Base-by-base conservation (phyloP, 2,888 invertebrate species). In the Chaetogeoica ovagalla region DNA sequence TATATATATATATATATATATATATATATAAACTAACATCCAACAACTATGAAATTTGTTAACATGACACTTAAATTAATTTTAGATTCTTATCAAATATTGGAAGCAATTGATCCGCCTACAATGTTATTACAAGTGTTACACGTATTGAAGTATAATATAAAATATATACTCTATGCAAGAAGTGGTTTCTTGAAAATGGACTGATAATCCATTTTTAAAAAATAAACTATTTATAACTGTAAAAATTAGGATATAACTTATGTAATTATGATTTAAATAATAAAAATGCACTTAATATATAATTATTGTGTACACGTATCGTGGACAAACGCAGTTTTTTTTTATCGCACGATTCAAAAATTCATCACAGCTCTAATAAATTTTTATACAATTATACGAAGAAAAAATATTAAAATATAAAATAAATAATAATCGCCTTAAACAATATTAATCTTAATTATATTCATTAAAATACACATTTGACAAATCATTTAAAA, bases 41-140 rank as follows among this genome's bases (percentile, higher is more conserved):
- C 43, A n/a, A 72, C 72, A 30, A 48, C 62, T 62, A 72, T 48
- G 62, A 48, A 48, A 72, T 72, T 72, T 62, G 72, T 72, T 30
- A 48, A 72, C 72, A 62, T 62, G 72, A 72, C 72, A 52, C 60
- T 72, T 52, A 62, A 72, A 72, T 72, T 72, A 72, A 72, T 72
- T 62, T 72, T 48, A 72, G 72, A 72, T 72, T 48, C 60, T 72
- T 72, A 72, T 72, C 72, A 62, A 62, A 52, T 72, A 72, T 62
- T 62, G 62, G 30, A 62, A 72, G 62, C n/a, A 19, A 62, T 72
- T 13, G n/a, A 13, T 52, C 62, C 72, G 59, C 71, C 71, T 23
- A 71, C 71, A 59, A 39, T 43, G 21, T 39, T 43, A 71, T 59
- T 71, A 23, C 71, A 39, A n/a, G n/a, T 15, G 3, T 11, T 11